Conservation (phyloP, 2,113 vertebrate species). For the Tetrax tetrax region DNA sequence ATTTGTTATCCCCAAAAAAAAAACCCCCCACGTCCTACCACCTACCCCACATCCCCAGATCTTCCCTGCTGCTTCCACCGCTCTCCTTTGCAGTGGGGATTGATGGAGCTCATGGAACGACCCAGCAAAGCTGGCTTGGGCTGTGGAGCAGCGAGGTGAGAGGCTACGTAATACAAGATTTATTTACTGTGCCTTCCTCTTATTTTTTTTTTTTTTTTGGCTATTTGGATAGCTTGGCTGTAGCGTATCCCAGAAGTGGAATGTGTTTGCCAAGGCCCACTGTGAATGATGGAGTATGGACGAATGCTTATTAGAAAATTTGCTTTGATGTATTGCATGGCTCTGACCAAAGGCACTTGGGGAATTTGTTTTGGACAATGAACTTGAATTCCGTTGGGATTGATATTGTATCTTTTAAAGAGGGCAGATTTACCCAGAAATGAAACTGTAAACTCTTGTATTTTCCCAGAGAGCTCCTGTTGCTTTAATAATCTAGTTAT, state of each 20-base stretch:
- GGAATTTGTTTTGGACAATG: not conserved
- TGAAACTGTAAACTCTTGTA: not conserved
- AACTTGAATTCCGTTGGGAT: not conserved
- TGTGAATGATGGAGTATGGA: not conserved
- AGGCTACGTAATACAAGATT: not conserved
- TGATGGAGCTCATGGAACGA: not conserved
- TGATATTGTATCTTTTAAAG: not conserved
- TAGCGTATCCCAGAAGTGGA: not conserved
- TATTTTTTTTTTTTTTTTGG: not conserved
- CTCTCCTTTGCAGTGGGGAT: not conserved
- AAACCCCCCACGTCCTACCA: not conserved
- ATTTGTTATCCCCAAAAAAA: not conserved
- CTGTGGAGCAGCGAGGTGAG: not conserved
- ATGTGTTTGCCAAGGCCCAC: slow-evolving; percentile 11
- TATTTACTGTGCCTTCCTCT: not conserved
- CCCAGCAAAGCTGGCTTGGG: not conserved
- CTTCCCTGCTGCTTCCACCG: not conserved
- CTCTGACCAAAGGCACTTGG: not conserved
- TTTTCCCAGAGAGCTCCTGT: slow-evolving; percentile 11
- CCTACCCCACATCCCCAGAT: not conserved
- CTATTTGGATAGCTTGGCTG: not conserved
- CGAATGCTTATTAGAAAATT: not conserved
- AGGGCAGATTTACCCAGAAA: slow-evolving; percentile 3
- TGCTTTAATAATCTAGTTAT: slow-evolving; percentile 23
- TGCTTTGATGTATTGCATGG: slow-evolving; percentile 20